These are phyloP conservation scores for Peromyscus polionotus DNA, from an alignment of 2,113 vertebrate genomes.

Conservation along the genomic window DNA sequence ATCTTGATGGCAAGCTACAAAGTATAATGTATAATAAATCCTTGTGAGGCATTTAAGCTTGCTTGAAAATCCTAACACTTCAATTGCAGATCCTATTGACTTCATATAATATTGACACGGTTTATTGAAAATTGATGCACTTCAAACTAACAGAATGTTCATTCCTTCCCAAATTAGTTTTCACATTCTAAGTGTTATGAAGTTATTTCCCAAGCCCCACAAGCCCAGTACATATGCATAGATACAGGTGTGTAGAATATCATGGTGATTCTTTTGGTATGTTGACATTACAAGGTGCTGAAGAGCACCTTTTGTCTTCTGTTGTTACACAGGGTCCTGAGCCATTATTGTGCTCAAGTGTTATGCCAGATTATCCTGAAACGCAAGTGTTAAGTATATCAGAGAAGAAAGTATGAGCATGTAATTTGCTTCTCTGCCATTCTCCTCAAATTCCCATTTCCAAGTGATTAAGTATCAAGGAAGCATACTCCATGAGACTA, in stretches of 20 bases:
- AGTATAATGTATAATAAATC: background rate
- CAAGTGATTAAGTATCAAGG: background rate
- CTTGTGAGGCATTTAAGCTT: background rate
- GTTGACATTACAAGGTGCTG: background rate
- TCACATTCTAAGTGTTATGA: background rate
- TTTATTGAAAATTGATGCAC: background rate
- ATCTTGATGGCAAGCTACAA: background rate
- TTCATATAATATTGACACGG: background rate
- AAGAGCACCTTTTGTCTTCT: background rate
- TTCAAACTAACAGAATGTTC: background rate
- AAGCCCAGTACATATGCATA: background rate
- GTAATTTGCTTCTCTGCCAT: background rate
- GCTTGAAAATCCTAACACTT: background rate
- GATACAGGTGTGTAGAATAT: background rate
- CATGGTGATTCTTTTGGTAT: too few relatives aligned
- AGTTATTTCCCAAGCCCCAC: background rate
- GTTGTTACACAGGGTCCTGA: background rate
- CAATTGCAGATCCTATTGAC: background rate
- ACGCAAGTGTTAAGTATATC: background rate
- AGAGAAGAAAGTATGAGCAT: background rate
- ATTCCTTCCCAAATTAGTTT: background rate
- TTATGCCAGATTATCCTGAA: background rate
- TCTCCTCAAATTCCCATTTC: conserved; percentile 23
- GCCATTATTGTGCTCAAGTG: background rate
- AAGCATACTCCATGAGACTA: background rate